Evolutionary conservation across 2,113 vertebrate species (phyloP).

Genomic region (Chaetops frenatus): DNA sequence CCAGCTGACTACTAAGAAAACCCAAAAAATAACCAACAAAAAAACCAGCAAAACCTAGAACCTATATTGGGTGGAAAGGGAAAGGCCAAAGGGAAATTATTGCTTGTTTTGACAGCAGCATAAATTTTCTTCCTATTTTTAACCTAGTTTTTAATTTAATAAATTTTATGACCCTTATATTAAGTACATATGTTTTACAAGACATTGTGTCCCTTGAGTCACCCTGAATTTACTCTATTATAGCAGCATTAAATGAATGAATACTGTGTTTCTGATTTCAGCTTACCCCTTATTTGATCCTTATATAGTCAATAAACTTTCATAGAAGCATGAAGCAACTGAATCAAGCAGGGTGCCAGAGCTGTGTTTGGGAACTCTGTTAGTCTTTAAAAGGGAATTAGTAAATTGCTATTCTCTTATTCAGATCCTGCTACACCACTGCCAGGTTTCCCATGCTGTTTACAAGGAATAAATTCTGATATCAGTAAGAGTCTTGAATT

Average conservation of each 20-base stretch:
- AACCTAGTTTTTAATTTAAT: conserved; percentile 97
- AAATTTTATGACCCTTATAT: conserved; percentile 97
- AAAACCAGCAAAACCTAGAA: background rate
- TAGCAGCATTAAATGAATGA: conserved; percentile 74
- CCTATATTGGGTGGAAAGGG: conserved; percentile 61
- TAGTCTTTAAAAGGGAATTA: conserved; percentile 40
- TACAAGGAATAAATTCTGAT: background rate
- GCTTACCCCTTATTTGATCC: conserved; percentile 67
- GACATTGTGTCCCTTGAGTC: conserved; percentile 89
- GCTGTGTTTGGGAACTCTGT: background rate
- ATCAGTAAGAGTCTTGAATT: background rate
- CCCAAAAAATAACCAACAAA: accelerated
- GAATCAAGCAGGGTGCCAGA: conserved; percentile 40
- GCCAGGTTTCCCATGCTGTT: background rate
- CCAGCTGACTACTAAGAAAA: background rate
- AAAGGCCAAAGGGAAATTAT: conserved; percentile 82
- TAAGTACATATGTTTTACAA: conserved; percentile 99
- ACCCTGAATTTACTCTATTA: conserved; percentile 83
- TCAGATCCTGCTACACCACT: background rate
- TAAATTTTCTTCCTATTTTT: conserved; percentile 97
- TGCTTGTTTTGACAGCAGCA: conserved; percentile 85
- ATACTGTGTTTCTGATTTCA: conserved; percentile 73
- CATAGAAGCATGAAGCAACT: background rate
- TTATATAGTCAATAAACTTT: conserved; percentile 56
- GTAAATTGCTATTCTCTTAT: conserved; percentile 1